Base-by-base conservation (phyloP, 2,797 vertebrate species). In the Alfaro cultratus region DNA sequence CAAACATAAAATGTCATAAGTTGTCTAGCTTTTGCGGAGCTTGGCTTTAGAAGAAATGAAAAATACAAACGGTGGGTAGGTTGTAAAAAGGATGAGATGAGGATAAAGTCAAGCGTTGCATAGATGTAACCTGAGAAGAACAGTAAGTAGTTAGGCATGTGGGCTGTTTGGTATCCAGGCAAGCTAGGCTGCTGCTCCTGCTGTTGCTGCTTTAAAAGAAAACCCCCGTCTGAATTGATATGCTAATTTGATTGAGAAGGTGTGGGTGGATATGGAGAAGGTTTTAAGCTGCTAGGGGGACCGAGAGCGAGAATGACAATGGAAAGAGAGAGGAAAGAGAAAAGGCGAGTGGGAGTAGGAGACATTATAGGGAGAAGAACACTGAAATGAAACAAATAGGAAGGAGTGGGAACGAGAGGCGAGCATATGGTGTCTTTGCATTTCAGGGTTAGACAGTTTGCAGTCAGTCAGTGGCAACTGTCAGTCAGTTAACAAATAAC, bases 211-310 rank as follows among this genome's bases (percentile, higher is more conserved):
- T 91, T 87, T 79, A 83, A 88, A 86, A 89, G 80, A 84, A 86
- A 81, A 77, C 88, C 62, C 78, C 80, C 82, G 83, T 79, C 92
- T 91, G 89, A 93, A 94, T 93, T 94, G 91, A 95, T 93, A 94
- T 95, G 93, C 91, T 94, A 95, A 96, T 96, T 93, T 92, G 87
- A 95, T 91, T 89, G 92, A 90, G 87, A 87, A 91, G 83, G 77
- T 86, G 94, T 94, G 92, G 95, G 95, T 88, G 94, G 94, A 94
- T 93, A 91, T 89, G 85, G 93, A 93, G 94, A 91, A 79, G 86
- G 85, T 87, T 93, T 91, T 90, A 89, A 90, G 91, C 90, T 84
- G 89, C 53, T 47, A 88, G 83, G 83, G 84, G 85, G 85, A 89
- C 89, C 47, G 89, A 88, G 77, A 84, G 86, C 80, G 83, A 87